phyloP scores from a whole-genome alignment of 2,113 vertebrate genomes.

The Malurus melanocephalus region DNA sequence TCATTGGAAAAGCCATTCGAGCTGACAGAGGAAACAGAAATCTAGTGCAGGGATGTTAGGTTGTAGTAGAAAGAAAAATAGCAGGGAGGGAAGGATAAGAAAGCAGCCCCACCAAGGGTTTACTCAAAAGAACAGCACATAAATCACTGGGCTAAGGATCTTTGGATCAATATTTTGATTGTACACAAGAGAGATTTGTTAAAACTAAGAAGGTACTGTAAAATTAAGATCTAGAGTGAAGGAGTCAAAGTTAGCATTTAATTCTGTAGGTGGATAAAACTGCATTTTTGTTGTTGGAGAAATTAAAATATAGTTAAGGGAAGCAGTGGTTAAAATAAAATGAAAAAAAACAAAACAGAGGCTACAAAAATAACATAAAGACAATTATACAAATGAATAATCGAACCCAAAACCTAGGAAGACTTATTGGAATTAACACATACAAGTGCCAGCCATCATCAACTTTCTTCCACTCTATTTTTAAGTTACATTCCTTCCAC shows the following conservation, averaged over 20 bases:
- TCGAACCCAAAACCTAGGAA: conserved; percentile 3
- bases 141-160: not conserved
- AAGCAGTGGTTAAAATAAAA: not conserved
- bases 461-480: not conserved
- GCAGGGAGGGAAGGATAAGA: not conserved
- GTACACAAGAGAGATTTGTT: not conserved
- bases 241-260: not conserved
- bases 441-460: not conserved
- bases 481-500: not conserved
- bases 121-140: not conserved
- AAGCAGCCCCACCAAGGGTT: not conserved
- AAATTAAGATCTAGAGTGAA: not conserved
- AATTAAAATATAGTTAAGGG: not conserved
- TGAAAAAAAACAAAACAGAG: not conserved
- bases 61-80: not conserved
- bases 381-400: not conserved
- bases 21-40: not conserved
- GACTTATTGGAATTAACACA: not conserved
- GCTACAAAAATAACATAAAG: conserved; percentile 9
- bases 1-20: not conserved
- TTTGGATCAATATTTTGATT: not conserved
- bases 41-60: not conserved
- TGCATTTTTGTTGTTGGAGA: not conserved
- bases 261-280: not conserved
- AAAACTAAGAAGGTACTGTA: not conserved